Percentiles rank a stretch among this genome's conserved stretches.
These are phyloP conservation scores for Nestor notabilis DNA, from an alignment of 2,113 vertebrate species.

Conservation along the genomic window DNA sequence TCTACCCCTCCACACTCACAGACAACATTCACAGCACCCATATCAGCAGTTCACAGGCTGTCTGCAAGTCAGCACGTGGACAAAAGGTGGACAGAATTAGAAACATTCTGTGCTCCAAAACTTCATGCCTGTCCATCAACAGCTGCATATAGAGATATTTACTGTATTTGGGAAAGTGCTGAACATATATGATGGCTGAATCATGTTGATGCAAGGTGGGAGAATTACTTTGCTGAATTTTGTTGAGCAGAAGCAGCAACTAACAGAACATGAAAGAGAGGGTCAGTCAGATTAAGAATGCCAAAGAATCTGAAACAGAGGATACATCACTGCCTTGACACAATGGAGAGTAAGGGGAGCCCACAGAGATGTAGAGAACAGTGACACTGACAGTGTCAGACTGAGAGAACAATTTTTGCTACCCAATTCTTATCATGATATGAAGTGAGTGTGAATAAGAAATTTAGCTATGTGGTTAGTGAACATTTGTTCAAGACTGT, in stretches of 20 bases:
- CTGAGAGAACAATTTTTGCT: neutral
- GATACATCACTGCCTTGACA: neutral
- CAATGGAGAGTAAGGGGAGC: accelerated
- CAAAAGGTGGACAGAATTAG: neutral
- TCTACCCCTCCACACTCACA: neutral
- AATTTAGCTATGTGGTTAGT: neutral
- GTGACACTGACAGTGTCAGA: neutral
- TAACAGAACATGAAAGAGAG: neutral
- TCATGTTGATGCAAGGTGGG: neutral
- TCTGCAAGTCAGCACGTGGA: neutral
- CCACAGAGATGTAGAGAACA: neutral
- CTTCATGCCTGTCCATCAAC: neutral
- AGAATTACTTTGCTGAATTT: neutral
- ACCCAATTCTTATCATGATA: neutral
- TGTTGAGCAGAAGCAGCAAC: neutral
- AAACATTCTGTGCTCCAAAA: neutral
- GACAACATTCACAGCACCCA: neutral
- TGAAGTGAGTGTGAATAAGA: neutral
- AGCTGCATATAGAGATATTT: neutral
- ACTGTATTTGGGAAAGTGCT: neutral
- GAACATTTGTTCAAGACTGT: neutral
- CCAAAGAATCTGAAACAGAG: neutral
- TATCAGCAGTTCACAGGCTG: neutral
- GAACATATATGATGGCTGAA: neutral
- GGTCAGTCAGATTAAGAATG: neutral